Evolutionary conservation across 1,140 invertebrate species (phyloP).

Genomic region (Drosophila repleta): DNA sequence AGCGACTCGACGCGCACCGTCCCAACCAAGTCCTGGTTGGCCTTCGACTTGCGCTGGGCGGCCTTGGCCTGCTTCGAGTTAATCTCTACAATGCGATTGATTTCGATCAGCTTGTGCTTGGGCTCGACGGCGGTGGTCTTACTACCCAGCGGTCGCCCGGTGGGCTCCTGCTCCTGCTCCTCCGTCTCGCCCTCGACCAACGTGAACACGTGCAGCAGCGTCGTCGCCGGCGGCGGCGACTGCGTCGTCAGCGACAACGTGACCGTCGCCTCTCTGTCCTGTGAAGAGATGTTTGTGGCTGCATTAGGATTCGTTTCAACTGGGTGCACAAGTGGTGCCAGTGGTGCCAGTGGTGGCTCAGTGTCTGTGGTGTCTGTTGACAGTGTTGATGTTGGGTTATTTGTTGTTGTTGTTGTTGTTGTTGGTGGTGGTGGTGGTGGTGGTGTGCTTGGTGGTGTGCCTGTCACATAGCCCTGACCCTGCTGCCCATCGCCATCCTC

Average conservation of each 20-base stretch:
- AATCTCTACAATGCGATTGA: conserved; percentile 88
- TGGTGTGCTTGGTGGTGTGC: conserved; percentile 69
- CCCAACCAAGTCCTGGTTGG: conserved; percentile 84
- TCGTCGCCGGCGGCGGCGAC: conserved; percentile 84
- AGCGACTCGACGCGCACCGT: conserved; percentile 85
- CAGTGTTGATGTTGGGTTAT: conserved; percentile 44
- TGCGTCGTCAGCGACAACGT: conserved; percentile 41
- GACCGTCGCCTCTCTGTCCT: conserved; percentile 40
- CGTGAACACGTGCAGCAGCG: conserved; percentile 85
- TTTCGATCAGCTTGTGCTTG: conserved; percentile 87
- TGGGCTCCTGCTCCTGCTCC: conserved; percentile 29
- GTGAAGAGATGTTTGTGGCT: conserved; percentile 73
- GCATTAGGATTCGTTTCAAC: conserved; percentile 65
- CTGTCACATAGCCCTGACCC: conserved; percentile 65
- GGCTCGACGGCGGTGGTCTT: conserved; percentile 45
- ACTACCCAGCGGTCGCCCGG: conserved; percentile 8
- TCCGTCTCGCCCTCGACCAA: conserved; percentile 77
- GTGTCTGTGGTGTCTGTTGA: conserved; percentile 61
- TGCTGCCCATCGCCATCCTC: conserved; percentile 16
- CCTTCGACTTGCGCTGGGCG: conserved; percentile 85
- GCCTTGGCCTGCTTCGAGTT: conserved; percentile 86
- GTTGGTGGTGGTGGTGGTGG: conserved; percentile 67
- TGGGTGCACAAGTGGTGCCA: conserved; percentile 27
- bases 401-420: conserved; percentile 54
- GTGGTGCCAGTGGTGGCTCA: conserved; percentile 50